Evolutionary conservation across 2,113 vertebrate genomes (phyloP), one percentile per base, ranked within the genome.

Genomic region (Stegostoma tigrinum): DNA sequence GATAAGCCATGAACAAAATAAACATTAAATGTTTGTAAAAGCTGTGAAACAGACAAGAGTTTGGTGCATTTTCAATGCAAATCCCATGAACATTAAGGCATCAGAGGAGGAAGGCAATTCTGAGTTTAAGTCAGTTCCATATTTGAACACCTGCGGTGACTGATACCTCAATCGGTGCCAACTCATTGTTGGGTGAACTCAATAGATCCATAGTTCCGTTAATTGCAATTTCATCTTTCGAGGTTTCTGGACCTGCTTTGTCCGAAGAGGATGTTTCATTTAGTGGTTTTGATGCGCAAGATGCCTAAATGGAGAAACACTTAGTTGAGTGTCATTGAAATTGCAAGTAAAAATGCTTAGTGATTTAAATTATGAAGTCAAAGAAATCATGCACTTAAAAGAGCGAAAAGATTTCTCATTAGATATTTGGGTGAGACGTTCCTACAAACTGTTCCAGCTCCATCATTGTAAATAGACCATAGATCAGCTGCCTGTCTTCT

Each of bases 131-230:
- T 85, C 96, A 96, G 95, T 93, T 85, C 95, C 83, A 42, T 78
- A 55, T 30, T 52, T 52, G 42, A 78, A 75, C n/a, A 27, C 30
- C 94, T 94, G 38, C 87, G 15, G 27, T 55, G 87, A 93, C 15
- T 19, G 8, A 66, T 96, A 97, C 98, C 96, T 98, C 98, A 96
- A 98, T 98, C 10, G 96, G 97, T 15, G 97, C 97, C 66, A 98
- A 98, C 91, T 97, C 96, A 23, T 95, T 96, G 61, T 97, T 96
- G 0, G 96, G 96, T 6, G 97, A 95, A 64, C 96, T 96, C 0
- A 96, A 96, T 96, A 97, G 97, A 30, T 97, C 98, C 96, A 97
- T 96, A 96, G 96, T 96, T 97, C 96, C 96, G 6, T 83, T 97
- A 23, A 27, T 96, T 7, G 0, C n/a, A 0, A 67, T 6, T 4